Percentiles rank a stretch among this genome's conserved stretches.
These are phyloP conservation scores for Albula goreensis DNA, from an alignment of 2,113 vertebrate genomes.

Conservation along the genomic window DNA sequence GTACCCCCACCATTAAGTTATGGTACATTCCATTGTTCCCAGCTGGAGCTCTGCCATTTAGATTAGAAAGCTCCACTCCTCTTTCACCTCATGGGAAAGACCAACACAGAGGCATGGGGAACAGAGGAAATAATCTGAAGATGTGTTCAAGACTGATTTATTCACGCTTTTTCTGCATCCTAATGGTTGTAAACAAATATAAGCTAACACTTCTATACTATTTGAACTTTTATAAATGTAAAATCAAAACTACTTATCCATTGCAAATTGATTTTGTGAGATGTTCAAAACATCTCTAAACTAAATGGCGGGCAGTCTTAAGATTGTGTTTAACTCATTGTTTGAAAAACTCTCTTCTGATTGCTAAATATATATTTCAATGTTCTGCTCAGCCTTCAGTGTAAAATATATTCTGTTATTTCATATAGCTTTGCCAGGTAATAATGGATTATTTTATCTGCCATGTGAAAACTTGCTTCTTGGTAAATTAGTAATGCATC, in stretches of 20 bases:
- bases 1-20: constrained; percentile 39
- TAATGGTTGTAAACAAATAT: too few relatives aligned
- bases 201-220: too few relatives aligned
- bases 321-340: too few relatives aligned
- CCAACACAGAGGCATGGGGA: constrained; percentile 47
- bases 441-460: not conserved
- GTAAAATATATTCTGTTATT: not conserved
- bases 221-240: too few relatives aligned
- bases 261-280: too few relatives aligned
- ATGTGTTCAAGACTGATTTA: too few relatives aligned
- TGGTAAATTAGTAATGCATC: not conserved
- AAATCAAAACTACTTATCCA: too few relatives aligned
- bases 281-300: too few relatives aligned
- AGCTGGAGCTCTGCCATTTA: constrained; percentile 50
- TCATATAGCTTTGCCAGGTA: not conserved
- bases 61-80: constrained; percentile 56
- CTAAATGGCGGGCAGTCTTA: too few relatives aligned
- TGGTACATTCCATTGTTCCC: constrained; percentile 51
- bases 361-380: too few relatives aligned
- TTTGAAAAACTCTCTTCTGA: too few relatives aligned
- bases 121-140: constrained; percentile 12
- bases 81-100: constrained; percentile 42
- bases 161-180: too few relatives aligned
- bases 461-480: not conserved
- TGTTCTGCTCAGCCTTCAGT: not conserved